Base-by-base conservation (phyloP, 2,888 invertebrate species). In the Tuta absoluta region DNA sequence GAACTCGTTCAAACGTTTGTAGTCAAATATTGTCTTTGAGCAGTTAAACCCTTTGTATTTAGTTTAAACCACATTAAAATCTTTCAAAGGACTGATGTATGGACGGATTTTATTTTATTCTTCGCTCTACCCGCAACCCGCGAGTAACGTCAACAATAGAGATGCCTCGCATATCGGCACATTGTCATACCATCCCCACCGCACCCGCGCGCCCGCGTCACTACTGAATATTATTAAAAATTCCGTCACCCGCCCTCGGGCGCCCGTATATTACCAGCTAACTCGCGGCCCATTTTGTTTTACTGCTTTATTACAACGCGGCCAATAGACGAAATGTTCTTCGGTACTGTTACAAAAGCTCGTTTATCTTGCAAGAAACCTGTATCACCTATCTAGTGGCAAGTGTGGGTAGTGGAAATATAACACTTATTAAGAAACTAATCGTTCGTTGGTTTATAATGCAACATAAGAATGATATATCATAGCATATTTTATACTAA, bases 171-270 rank as follows among this genome's bases (percentile, higher is more conserved):
- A 75, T 78, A 75, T 75, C 74, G 68, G 72, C 66, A 79, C 72
- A 81, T 84, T 84, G 84, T 83, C 75, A 82, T 82, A 78, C 76
- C 73, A 74, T 45, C 49, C 21, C 56, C 56, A 4, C 33, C 7
- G 8, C 33, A 8, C 28, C 56, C 28, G 7, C 23, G 28, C 17
- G 37, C 11, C 12, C n/a, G 58, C 58, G 58, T 38, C 19, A 58
- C 19, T 23, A 58, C 38, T 58, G 76, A 79, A 81, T 83, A 80
- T 82, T 81, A 80, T 81, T 85, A 85, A 85, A 85, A 85, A 85
- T 85, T 84, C 85, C 84, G 59, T 68, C 67, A 67, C 72, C 69
- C 74, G 74, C 74, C 70, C 65, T 60, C 61, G 65, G 67, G 58
- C 70, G 65, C 67, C 71, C 67, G 72, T 69, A 67, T 72, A 74